Percentiles rank a stretch among this genome's conserved stretches.
phyloP scores from a whole-genome alignment of 2,797 vertebrate genomes.

The Pipistrellus pygmaeus region DNA sequence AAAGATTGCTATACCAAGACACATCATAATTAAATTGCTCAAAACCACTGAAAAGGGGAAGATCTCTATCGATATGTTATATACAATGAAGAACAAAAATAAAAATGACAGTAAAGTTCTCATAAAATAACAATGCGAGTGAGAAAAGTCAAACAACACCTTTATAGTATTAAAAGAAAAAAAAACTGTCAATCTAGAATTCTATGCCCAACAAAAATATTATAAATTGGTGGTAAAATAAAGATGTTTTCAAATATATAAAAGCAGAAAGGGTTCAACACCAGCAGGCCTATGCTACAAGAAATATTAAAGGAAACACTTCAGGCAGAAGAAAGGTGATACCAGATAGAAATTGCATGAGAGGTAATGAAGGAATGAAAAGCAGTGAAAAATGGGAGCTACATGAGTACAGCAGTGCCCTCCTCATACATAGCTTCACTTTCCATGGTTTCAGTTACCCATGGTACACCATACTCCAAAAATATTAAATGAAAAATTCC shows the following conservation, averaged over 20 bases:
- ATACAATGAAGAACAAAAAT: not conserved
- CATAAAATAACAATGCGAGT: not conserved
- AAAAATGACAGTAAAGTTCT: not conserved
- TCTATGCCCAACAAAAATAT: slow-evolving; percentile 42
- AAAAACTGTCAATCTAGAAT: slow-evolving; percentile 9
- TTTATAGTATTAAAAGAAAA: slow-evolving; percentile 26
- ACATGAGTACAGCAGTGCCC: not conserved
- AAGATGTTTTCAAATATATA: not conserved
- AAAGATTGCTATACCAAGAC: not conserved
- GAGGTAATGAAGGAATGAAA: not conserved
- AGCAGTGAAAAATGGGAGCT: not conserved
- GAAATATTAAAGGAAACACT: not conserved
- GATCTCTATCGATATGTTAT: not conserved
- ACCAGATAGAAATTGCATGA: not conserved
- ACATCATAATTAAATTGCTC: slow-evolving; percentile 21
- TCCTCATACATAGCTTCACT: not conserved
- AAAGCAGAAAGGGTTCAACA: not conserved
- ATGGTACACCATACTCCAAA: not conserved
- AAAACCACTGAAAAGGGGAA: not conserved
- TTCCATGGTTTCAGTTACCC: not conserved
- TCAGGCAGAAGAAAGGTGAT: not conserved
- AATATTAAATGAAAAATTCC: not conserved
- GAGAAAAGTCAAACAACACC: not conserved
- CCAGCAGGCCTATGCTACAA: not conserved
- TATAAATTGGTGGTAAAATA: not conserved